Percentiles rank a stretch among this genome's conserved stretches.
Conservation (phyloP, 2,797 vertebrate genomes). For the Sebastes kiyomatsui region DNA sequence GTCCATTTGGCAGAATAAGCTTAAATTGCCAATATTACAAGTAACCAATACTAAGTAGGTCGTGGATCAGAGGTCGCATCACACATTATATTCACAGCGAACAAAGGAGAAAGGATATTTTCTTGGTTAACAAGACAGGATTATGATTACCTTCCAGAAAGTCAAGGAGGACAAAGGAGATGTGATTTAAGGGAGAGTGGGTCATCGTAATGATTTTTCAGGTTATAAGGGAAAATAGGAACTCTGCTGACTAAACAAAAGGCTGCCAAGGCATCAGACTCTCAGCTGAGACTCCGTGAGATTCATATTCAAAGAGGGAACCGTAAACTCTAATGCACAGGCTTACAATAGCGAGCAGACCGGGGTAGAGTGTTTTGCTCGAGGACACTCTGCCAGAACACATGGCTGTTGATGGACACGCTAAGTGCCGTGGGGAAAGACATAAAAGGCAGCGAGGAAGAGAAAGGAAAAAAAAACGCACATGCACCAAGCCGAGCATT, state of each 20-base stretch:
- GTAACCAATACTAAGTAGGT: neutral
- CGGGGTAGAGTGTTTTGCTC: neutral
- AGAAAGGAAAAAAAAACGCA: neutral
- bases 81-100: neutral
- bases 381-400: conserved; percentile 19
- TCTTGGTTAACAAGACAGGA: neutral
- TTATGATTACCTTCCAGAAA: neutral
- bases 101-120: neutral
- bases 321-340: neutral
- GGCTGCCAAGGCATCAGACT: neutral
- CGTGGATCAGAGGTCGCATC: neutral
- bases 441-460: conserved; percentile 16
- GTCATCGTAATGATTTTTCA: conserved; percentile 4
- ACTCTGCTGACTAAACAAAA: conserved; percentile 8
- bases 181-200: neutral
- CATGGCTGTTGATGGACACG: conserved; percentile 27
- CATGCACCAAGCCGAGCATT: conserved; percentile 1
- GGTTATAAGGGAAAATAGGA: neutral
- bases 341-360: neutral
- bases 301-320: conserved; percentile 8
- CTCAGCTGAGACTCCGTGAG: neutral
- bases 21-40: neutral
- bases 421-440: conserved; percentile 19
- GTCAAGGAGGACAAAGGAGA: neutral
- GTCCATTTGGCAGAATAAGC: neutral